Percentiles rank a stretch among this genome's conserved stretches.
Conservation (phyloP, 1,140 invertebrate species). For the Musca vetustissima region DNA sequence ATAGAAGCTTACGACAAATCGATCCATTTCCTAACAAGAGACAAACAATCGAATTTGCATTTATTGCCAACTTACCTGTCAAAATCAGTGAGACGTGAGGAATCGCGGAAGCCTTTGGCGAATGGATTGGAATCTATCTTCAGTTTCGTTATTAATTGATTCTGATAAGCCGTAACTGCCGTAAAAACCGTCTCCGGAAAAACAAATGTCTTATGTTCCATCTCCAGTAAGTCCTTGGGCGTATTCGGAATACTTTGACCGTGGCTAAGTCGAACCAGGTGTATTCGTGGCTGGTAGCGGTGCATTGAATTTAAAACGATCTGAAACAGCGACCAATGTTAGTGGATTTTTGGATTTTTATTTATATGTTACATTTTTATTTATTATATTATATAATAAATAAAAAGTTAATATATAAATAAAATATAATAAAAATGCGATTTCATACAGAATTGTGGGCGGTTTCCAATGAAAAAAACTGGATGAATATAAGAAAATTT, state of each 20-base stretch:
- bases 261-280: conserved; percentile 76
- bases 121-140: conserved; percentile 97
- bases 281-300: conserved; percentile 96
- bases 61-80: conserved; percentile 61
- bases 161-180: conserved; percentile 98
- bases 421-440: too few species aligned
- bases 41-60: too few species aligned
- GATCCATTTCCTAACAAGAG: too few species aligned
- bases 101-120: conserved; percentile 93
- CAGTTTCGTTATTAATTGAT: conserved; percentile 93
- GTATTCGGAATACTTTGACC: conserved; percentile 72
- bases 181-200: conserved; percentile 98
- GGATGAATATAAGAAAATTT: too few species aligned
- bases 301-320: conserved; percentile 99
- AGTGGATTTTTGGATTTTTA: too few species aligned
- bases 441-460: too few species aligned
- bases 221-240: conserved; percentile 79
- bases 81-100: conserved; percentile 90
- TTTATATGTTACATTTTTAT: too few species aligned
- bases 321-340: conserved; percentile 60
- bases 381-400: too few species aligned
- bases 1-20: too few species aligned
- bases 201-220: conserved; percentile 89
- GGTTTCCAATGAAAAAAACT: too few species aligned
- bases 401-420: too few species aligned